Evolutionary conservation across 2,888 invertebrate genomes (phyloP).

Genomic region (Lasioglossum calceatum): DNA sequence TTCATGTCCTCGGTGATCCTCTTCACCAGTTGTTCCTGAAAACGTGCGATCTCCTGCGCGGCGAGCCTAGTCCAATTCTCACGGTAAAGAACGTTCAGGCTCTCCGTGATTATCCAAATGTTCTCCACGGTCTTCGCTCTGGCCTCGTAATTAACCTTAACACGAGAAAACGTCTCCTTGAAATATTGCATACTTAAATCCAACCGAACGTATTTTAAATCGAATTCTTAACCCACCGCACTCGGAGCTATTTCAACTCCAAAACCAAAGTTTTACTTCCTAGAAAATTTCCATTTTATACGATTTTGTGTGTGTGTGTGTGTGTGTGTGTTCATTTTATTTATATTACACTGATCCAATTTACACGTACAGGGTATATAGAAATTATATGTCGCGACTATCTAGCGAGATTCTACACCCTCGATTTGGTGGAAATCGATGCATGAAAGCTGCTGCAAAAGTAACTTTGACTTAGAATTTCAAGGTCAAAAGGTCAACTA

Average conservation of each 20-base stretch:
- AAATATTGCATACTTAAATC: not conserved
- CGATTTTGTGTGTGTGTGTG: too few relatives aligned
- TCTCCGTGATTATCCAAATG: conserved; percentile 96
- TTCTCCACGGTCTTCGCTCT: conserved; percentile 91
- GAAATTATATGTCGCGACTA: too few relatives aligned
- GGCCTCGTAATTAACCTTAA: conserved; percentile 85
- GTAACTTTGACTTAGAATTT: too few relatives aligned
- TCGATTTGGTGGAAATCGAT: too few relatives aligned
- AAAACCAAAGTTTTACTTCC: too few relatives aligned
- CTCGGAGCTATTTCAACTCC: not conserved
- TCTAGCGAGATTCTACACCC: too few relatives aligned
- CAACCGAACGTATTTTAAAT: not conserved
- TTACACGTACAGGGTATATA: too few relatives aligned
- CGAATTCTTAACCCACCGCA: not conserved
- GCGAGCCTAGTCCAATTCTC: conserved; percentile 96
- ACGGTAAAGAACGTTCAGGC: conserved; percentile 94
- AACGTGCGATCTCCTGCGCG: conserved; percentile 91
- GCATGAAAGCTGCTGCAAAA: too few relatives aligned
- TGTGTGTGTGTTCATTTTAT: not conserved
- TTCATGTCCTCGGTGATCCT: conserved; percentile 92
- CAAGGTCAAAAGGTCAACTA: too few relatives aligned
- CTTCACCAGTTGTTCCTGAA: conserved; percentile 93
- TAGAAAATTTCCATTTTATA: too few relatives aligned
- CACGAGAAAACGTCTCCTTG: not conserved
- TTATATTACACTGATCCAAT: not conserved